Base-by-base conservation (phyloP, 2,888 invertebrate genomes). In the Caradrina kadenii region DNA sequence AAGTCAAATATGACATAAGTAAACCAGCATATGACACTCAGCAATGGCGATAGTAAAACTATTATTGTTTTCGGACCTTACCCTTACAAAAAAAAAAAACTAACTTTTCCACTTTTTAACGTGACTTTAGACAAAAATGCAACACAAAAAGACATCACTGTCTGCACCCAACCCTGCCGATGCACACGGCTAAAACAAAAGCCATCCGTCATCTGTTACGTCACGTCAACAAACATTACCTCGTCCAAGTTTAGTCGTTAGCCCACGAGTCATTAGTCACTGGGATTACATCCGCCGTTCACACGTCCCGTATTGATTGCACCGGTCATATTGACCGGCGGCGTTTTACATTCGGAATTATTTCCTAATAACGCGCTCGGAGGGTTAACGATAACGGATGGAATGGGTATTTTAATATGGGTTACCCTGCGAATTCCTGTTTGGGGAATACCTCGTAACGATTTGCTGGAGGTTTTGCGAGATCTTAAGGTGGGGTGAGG, bases 221-320 rank as follows among this genome's bases (percentile, higher is more conserved):
- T 82, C 76, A 82, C 84, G 85, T 84, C 84, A 83, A 83, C 86
- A 88, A 89, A 89, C 88, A 89, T 80, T 82, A 81, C 75, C 77
- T 83, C 80, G 79, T 80, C 65, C 68, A 85, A 88, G 84, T 88
- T 88, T 79, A 82, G 84, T 89, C 87, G 88, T 89, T 89, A 89
- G 81, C 75, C 77, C 69, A 59, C 65, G 68, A 82, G 84, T 87
- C 88, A 87, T 88, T 87, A 88, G 87, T 84, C 82, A 85, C 80
- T 50, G 76, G 85, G 85, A 87, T 89, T 87, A 87, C 80, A 81
- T 80, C 84, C 85, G 83, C 79, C 84, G 86, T 88, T 88, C 87
- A 81, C 88, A 81, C 84, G 80, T 82, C 78, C 73, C 77, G 80
- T 89, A 89, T 88, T 89, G 89, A 89, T 88, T 88, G 84, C 82